Evolutionary conservation across 2,888 invertebrate species (phyloP), one percentile per base, ranked within the genome.

Genomic region (Octonoba sinensis): DNA sequence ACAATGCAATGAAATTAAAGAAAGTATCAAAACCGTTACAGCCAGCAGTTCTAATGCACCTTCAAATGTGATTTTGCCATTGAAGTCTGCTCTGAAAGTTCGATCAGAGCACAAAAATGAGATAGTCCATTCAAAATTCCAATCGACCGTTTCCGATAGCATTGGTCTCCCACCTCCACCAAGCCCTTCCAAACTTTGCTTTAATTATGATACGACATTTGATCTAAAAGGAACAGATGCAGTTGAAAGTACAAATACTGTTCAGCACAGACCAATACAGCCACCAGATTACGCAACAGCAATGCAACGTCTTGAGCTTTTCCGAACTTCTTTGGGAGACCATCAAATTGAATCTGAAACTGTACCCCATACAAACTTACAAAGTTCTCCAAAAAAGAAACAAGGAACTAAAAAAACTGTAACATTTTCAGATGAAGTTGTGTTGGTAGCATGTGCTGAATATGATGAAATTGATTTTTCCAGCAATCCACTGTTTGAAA

Each of bases 381-480:
- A 16, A 64, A 36, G 47, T n/a, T 18, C 62, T 57, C 51, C 82
- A 44, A 89, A 88, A 77, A 89, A 89, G 86, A 88, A 85, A 60
- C 86, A 85, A 47, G 76, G 75, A 15, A 49, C 78, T 13, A 96
- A 96, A 91, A 97, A 97, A 88, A 95, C 95, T 78, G 97, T 97
- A 4, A 96, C 96, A 0, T 97, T 97, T 89, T 96, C 96, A 87
- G 96, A 96, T 88, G 95, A 96, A 89, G 96, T 97, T 0, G 96
- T 96, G 83, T 89, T 96, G 75, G 96, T 96, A 15, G 96, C 96
- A 4, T 96, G 96, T 0, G 95, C 96, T 0, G 96, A 96, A 86
- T 96, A 96, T 86, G 94, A 96, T 87, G 95, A 95, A 88, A 95
- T 95, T 83, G 95, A 95, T 84, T 95, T 95, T 87, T 95, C 96